A percentile compares a stretch with the other conserved stretches of the same genome.
phyloP scores from a whole-genome alignment of 2,888 invertebrate genomes.

The Rugalucina vietnamica region DNA sequence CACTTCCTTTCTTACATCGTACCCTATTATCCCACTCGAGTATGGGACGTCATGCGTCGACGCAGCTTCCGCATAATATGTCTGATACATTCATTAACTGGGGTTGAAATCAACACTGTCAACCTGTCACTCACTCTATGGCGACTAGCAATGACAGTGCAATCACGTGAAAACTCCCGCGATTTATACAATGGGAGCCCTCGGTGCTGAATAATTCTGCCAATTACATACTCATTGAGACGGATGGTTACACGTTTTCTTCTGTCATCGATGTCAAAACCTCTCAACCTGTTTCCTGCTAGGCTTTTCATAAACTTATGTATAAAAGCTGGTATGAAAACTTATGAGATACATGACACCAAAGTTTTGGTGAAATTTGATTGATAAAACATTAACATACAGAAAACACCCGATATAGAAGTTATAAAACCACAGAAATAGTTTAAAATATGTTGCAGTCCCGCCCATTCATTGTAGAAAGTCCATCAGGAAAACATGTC shows the following conservation, averaged over 20 bases:
- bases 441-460: too few species aligned
- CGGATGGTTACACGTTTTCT: conserved; percentile 30
- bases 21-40: not conserved
- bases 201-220: conserved; percentile 42
- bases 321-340: conserved; percentile 43
- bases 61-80: not conserved
- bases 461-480: too few species aligned
- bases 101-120: not conserved
- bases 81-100: not conserved
- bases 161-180: conserved; percentile 53
- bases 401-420: too few species aligned
- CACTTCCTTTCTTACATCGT: too few species aligned
- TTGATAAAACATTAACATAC: too few species aligned
- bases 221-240: conserved; percentile 56
- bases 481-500: too few species aligned
- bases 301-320: conserved; percentile 32
- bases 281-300: conserved; percentile 22
- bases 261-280: conserved; percentile 19
- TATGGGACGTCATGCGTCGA: conserved; percentile 8
- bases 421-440: too few species aligned
- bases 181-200: conserved; percentile 40
- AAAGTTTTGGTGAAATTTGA: not conserved
- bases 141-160: not conserved
- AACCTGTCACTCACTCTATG: not conserved
- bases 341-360: conserved; percentile 34